Conservation (phyloP, 2,888 invertebrate species). For the Parnassius smintheus region DNA sequence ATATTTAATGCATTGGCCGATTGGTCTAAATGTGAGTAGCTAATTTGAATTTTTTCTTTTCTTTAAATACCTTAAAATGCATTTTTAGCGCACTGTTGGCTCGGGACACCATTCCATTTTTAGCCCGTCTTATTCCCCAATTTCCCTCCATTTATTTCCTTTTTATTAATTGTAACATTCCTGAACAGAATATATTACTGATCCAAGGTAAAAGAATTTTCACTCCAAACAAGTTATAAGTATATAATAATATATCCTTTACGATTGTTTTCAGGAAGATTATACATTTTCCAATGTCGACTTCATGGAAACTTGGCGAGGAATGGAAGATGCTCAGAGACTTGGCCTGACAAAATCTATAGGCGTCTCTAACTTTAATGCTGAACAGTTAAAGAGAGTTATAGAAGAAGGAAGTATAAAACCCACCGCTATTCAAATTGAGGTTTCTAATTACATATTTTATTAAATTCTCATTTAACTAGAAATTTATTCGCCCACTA, state of each 20-base stretch:
- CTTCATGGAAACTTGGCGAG: slow-evolving; percentile 86
- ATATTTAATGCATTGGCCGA: slow-evolving; percentile 92
- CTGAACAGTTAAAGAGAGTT: slow-evolving; percentile 84
- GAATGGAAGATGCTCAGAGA: slow-evolving; percentile 83
- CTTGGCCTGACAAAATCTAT: slow-evolving; percentile 85
- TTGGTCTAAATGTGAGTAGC: slow-evolving; percentile 80
- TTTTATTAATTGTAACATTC: no score
- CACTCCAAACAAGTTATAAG: no score
- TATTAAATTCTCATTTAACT: not conserved
- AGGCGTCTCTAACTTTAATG: slow-evolving; percentile 90
- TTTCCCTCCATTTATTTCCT: no score
- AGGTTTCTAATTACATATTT: slow-evolving; percentile 43
- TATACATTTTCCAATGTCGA: slow-evolving; percentile 69
- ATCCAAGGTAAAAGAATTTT: no score
- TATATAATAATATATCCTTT: no score
- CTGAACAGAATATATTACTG: no score
- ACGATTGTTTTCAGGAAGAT: slow-evolving; percentile 46
- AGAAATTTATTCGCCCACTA: not conserved
- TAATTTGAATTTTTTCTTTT: no score
- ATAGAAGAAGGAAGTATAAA: slow-evolving; percentile 77
- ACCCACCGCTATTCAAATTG: slow-evolving; percentile 82
- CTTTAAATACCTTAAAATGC: no score
- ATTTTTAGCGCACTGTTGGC: no score
- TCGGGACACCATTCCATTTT: no score
- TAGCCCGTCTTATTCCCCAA: no score